Conservation (phyloP, 1,140 invertebrate genomes). For the Drosophila malerkotliana region DNA sequence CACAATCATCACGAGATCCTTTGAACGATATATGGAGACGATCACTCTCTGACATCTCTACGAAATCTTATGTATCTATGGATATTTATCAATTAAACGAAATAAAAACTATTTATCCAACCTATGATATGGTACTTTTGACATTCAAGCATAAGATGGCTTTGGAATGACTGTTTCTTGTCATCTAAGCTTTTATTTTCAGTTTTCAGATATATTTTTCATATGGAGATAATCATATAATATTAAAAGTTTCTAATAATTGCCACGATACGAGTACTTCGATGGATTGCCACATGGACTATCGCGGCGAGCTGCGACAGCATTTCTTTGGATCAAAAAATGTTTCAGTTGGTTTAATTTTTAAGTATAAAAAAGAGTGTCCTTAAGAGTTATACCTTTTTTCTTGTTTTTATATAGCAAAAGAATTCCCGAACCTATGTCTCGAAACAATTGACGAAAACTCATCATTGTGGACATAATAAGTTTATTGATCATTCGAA, state of each 20-base stretch:
- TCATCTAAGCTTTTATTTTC: not conserved
- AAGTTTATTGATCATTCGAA: not conserved
- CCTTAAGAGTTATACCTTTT: too few relatives aligned
- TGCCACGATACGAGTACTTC: not conserved
- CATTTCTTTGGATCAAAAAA: constrained; percentile 4
- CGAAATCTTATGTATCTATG: not conserved
- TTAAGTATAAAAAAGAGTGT: too few relatives aligned
- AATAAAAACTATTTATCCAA: constrained; percentile 39
- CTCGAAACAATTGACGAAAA: not conserved
- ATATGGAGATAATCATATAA: not conserved
- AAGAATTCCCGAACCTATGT: not conserved
- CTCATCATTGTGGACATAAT: not conserved
- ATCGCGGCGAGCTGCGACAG: not conserved
- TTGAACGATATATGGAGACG: constrained; percentile 78
- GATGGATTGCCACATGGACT: constrained; percentile 22
- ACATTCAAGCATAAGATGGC: not conserved
- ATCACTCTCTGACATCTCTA: constrained; percentile 45
- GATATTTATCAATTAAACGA: constrained; percentile 12
- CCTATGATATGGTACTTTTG: not conserved
- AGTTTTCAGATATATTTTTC: not conserved
- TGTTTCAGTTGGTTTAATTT: not conserved
- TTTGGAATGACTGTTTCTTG: not conserved
- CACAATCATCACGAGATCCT: constrained; percentile 70
- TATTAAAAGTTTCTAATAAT: too few relatives aligned
- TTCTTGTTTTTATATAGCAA: not conserved